Evolutionary conservation across 2,113 vertebrate genomes (phyloP), one percentile per base, ranked within the genome.

Genomic region (Chaetura pelagica): DNA sequence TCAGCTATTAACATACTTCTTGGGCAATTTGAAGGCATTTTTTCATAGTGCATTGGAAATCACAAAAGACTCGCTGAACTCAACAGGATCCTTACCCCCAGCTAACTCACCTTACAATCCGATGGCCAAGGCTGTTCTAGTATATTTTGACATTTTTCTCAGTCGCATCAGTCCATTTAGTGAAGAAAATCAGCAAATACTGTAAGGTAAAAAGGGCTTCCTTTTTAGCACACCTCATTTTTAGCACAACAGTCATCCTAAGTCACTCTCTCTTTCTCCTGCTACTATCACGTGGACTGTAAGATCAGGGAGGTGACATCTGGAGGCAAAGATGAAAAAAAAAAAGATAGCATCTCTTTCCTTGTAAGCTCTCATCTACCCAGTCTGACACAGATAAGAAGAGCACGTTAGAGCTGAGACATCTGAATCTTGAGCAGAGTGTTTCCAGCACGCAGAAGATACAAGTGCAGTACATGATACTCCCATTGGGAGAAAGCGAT

Each of bases 1-100:
- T 96, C 94, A 96, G 94, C 93, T 96, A 96, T 95, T 96, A 94
- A 94, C 88, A 96, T 93, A 94, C 83, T 96, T 95, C 90, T 87
- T 64, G 93, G 92, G 79, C 72, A 92, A 96, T 92, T 97, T 86
- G 89, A 93, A 89, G 79, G 95, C 68, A 18, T 83, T 94, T 84
- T 82, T 95, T 94, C 83, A 30, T 81, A 72, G 92, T 52, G 83
- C 88, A 34, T 15, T 96, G 92, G 83, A 86, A 91, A 96, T 97
- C 94, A 97, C 94, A 96, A 94, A 95, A 94, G 90, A 12, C 75
- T 94, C 44, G n/a, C 94, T 96, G 95, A 96, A 68, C 55, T 93
- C 87, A 40, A 17, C 15, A 2, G 63, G 51, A 48, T 93, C 82
- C 74, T 85, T 27, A 22, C 66, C 79, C 81, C 75, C 67, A n/a